These are phyloP conservation scores for Apis laboriosa DNA, from an alignment of 1,140 invertebrate species.

Conservation along the genomic window DNA sequence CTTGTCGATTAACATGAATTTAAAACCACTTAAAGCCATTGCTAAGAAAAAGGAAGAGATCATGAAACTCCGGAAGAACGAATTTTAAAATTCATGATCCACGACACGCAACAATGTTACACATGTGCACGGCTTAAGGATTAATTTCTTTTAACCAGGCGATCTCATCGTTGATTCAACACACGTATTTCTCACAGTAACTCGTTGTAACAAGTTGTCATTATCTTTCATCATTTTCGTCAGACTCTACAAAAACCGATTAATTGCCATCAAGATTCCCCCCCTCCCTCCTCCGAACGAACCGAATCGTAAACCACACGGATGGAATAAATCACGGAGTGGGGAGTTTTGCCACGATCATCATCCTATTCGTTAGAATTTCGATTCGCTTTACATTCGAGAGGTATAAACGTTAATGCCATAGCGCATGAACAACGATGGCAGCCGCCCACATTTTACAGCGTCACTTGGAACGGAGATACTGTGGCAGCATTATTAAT, in stretches of 20 bases:
- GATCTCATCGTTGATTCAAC: slow-evolving; percentile 28
- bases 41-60: neutral
- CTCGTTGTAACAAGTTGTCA: slow-evolving; percentile 17
- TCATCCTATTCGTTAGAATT: neutral
- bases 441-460: slow-evolving; percentile 62
- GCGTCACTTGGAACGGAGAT: slow-evolving; percentile 57
- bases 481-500: slow-evolving; percentile 64
- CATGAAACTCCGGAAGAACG: slow-evolving; percentile 11
- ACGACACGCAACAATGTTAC: slow-evolving; percentile 58
- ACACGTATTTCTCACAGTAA: slow-evolving; percentile 21
- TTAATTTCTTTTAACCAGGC: slow-evolving; percentile 60
- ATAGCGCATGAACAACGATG: slow-evolving; percentile 27
- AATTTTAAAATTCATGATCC: slow-evolving; percentile 43
- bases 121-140: slow-evolving; percentile 24
- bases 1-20: slow-evolving; percentile 2
- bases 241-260: slow-evolving; percentile 20
- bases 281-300: too few relatives aligned
- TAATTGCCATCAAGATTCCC: slow-evolving; percentile 42
- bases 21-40: neutral
- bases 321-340: too few relatives aligned
- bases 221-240: slow-evolving; percentile 36
- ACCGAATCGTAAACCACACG: neutral
- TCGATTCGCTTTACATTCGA: neutral
- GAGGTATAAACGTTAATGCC: neutral
- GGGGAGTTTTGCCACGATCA: neutral